Conservation (phyloP, 2,113 vertebrate species). For the Larimichthys crocea region DNA sequence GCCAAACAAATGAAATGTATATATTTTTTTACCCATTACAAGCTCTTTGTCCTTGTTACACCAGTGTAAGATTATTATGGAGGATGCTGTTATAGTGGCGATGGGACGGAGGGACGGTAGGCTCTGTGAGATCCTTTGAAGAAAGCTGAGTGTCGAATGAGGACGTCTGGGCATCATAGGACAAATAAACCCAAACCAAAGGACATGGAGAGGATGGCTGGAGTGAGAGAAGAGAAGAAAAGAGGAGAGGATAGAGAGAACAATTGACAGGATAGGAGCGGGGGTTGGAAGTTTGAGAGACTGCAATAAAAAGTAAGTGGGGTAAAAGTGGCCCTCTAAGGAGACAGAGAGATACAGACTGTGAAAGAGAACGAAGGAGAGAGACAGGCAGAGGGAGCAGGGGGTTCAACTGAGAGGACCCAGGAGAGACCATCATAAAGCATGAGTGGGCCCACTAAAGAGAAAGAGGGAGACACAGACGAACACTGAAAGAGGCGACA, state of each 20-base stretch:
- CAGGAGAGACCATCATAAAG: conserved; percentile 59
- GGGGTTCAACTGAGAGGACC: conserved; percentile 45
- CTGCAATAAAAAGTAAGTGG: conserved; percentile 64
- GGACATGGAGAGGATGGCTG: conserved; percentile 28
- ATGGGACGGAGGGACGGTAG: background rate
- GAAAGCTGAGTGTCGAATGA: conserved; percentile 12
- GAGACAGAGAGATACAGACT: conserved; percentile 45
- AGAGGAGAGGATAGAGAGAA: conserved; percentile 14
- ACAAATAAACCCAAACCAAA: conserved; percentile 45
- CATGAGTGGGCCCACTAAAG: conserved; percentile 39
- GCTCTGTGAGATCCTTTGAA: background rate
- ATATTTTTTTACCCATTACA: too few relatives aligned
- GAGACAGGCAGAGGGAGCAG: conserved; percentile 32
- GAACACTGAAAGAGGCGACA: conserved; percentile 1
- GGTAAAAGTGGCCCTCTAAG: conserved; percentile 64
- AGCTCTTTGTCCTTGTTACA: too few relatives aligned
- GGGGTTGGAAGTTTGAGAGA: conserved; percentile 41
- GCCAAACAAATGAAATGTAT: too few relatives aligned
- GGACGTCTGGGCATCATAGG: conserved; percentile 40
- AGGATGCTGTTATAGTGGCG: background rate
- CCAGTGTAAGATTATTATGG: background rate
- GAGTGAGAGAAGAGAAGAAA: background rate
- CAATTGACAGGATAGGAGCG: conserved; percentile 1
- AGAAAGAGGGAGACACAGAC: conserved; percentile 11
- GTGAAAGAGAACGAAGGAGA: conserved; percentile 48